A percentile compares a stretch with the other conserved stretches of the same genome.
Conservation (phyloP, 2,113 vertebrate species). For the Xenus cinereus region DNA sequence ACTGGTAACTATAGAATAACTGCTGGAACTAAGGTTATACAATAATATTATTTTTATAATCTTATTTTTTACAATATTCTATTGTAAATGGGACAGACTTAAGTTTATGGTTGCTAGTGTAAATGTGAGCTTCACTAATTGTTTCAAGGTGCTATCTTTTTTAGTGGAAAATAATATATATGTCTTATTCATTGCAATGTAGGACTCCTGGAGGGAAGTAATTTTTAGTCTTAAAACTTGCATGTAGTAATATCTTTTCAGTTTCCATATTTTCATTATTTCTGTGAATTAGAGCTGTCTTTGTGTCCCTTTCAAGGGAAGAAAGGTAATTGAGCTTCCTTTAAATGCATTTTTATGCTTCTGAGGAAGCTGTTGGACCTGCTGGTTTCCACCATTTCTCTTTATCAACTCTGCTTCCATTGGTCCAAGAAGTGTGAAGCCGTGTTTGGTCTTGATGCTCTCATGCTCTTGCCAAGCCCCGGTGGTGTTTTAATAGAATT, state of each 20-base stretch:
- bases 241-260: background rate
- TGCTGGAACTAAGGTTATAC: background rate
- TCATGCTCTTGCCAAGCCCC: background rate
- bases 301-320: background rate
- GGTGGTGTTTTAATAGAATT: background rate
- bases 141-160: background rate
- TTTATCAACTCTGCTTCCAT: background rate
- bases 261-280: background rate
- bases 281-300: background rate
- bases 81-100: background rate
- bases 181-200: background rate
- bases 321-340: background rate
- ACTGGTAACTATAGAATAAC: background rate
- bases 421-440: background rate
- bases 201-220: background rate
- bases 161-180: background rate
- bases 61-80: background rate
- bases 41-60: background rate
- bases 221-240: background rate
- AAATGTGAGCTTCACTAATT: background rate
- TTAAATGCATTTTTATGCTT: background rate
- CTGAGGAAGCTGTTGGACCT: background rate
- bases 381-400: background rate
- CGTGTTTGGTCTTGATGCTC: background rate
- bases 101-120: background rate